Evolutionary conservation across 2,113 vertebrate species (phyloP), one percentile per base, ranked within the genome.

Genomic region (Gobiocypris rarus): DNA sequence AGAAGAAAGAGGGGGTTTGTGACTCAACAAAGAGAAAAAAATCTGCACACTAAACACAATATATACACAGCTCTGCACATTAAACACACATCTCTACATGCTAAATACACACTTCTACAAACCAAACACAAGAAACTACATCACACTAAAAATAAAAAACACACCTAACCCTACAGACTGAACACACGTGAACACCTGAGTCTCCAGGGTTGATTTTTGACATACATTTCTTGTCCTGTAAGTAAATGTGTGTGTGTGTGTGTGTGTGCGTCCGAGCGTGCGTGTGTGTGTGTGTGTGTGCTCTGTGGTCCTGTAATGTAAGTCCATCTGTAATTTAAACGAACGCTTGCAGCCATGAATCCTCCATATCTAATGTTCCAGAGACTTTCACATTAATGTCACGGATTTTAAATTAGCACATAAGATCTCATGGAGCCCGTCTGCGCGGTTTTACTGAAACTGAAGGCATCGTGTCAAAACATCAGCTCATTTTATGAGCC

Each of bases 1-100:
- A 95, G 95, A 92, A 92, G 92, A 65, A 50, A 71, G 83, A 65
- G 63, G 22, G 24, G 45, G 54, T 43, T 65, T 58, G 59, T 38
- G 41, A 70, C 28, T 41, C 26, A 88, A 93, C 93, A 94, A 94
- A 94, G 91, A 85, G 87, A 87, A 90, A 93, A 95, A 93, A 91
- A 71, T 26, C 90, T 90, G 24, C 26, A 14, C 45, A 59, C 4
- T 15, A 15, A 74, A 26, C 70, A 74, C 65, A 70, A 22, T 38
- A 41, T 6, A 50, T 26, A 28, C 43, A 74, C 24, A 74, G 17
- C 63, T 28, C 71, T 34, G 28, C 22, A 48, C 24, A 50, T 2
- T 28, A 28, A 74, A 74, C 43, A 75, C 45, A 75, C 26, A 38
- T 54, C 70, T 43, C 41, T 43, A 11, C 43, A 31, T 31, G 43